A percentile compares a stretch with the other conserved stretches of the same genome.
These are phyloP conservation scores for Trichogramma dendrolimi DNA, from an alignment of 2,888 invertebrate genomes.

Conservation along the genomic window DNA sequence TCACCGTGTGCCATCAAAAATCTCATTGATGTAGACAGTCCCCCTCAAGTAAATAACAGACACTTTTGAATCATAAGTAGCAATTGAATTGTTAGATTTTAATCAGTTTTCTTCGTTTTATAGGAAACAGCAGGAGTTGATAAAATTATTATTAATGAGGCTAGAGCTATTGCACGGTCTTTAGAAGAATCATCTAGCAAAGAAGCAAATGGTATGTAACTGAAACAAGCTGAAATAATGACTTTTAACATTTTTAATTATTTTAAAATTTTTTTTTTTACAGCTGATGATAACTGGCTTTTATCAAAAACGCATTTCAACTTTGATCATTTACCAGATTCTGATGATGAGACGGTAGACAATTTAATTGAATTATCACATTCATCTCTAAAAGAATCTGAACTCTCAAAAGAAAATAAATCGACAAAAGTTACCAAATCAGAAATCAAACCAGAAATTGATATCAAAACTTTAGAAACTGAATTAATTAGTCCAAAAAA, in stretches of 20 bases:
- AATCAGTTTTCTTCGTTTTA: conserved; percentile 8
- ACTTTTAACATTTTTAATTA: not conserved
- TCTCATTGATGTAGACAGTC: conserved; percentile 37
- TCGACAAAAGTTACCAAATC: not conserved
- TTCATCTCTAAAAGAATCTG: conserved; percentile 31
- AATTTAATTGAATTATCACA: conserved; percentile 43
- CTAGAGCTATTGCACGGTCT: conserved; percentile 39
- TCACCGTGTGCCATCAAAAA: conserved; percentile 27
- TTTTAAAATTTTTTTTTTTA: conserved; percentile 7
- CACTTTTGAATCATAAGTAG: conserved; percentile 5
- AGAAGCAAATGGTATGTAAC: conserved; percentile 38
- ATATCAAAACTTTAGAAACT: conserved; percentile 35
- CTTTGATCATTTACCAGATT: conserved; percentile 40
- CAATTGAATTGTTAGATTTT: conserved; percentile 4
- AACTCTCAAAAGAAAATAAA: not conserved
- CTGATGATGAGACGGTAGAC: conserved; percentile 41
- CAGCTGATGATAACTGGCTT: conserved; percentile 38
- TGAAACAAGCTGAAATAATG: not conserved
- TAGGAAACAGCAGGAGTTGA: conserved; percentile 31
- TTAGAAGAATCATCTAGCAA: conserved; percentile 39
- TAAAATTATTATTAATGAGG: conserved; percentile 39
- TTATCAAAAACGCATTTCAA: conserved; percentile 36
- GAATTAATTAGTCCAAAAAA: conserved; percentile 35
- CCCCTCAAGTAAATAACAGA: conserved; percentile 36
- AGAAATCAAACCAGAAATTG: conserved; percentile 17